Base-by-base conservation (phyloP, 2,797 vertebrate genomes). In the Gila robusta region DNA sequence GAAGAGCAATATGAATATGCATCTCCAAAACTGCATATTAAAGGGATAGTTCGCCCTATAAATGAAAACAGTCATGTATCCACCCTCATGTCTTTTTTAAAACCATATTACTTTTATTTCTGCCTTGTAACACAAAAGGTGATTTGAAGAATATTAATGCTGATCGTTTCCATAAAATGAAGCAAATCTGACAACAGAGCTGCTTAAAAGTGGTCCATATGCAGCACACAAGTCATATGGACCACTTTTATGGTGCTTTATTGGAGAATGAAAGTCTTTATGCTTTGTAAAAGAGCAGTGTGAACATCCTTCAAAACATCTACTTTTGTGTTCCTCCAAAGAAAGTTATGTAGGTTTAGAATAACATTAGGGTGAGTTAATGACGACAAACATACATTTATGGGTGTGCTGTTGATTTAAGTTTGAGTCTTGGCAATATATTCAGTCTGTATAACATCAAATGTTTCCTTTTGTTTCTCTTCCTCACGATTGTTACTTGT, bases 1-100 rank as follows among this genome's bases (percentile, higher is more conserved):
- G 19, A 83, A 83, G 70, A 81, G 83, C 87, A 88, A 82, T 64
- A 49, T 80, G 49, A 52, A 54, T 81, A 81, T 81, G 37, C 74
- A 71, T 71, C 14, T 84, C 70, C 49, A 71, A 79, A 79, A 79
- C 62, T 69, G 69, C 70, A 32, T 76, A 52, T 84, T 84, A 69
- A 78, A 85, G 83, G n/a, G 37, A 79, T 70, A 4, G 74, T 79
- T 85, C n/a, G 21, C 41, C 35, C 62, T 39, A 7, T 64, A 56
- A 67, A 26, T 66, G 21, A 87, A 81, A 56, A 16, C n/a, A 8
- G 44, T 77, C 72, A 52, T 77, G 14, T 67, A n/a, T 62, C 67
- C 44, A 77, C 74, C 52, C 32, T 37, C 32, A 39, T 59, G 74
- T 56, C 21, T 77, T 77, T 49, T 37, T 39, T 14, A 59, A 77